Evolutionary conservation across 2,113 vertebrate genomes (phyloP), one percentile per base, ranked within the genome.

Genomic region (Leucosticte australis): DNA sequence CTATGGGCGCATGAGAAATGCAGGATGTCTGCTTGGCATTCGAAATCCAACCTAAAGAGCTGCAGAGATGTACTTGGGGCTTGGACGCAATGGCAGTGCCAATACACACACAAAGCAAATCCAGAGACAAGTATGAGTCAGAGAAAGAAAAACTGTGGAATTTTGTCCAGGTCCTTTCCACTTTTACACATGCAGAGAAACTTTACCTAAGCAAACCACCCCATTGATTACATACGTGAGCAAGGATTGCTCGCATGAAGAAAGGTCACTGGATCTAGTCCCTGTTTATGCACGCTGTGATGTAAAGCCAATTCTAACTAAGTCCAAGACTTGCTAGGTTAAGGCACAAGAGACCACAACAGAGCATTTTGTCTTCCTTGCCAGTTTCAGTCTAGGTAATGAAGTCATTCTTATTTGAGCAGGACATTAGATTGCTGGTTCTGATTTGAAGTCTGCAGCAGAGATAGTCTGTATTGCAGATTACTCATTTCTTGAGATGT

Each of bases 41-140:
- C 62, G 39, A 79, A 94, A 87, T 28, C 30, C 80, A 91, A 64
- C 57, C 60, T 75, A 92, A 90, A 93, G 93, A 92, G 62, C 90
- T 95, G 88, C 90, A 94, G 85, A 94, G 89, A 96, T 13, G 65
- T 87, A 79, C 77, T 93, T 95, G 90, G 83, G 95, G 86, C 86
- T 90, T 39, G 77, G 81, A 96, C 1, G 64, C 64, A 86, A 46
- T 42, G 52, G 55, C 69, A 73, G 83, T 94, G 96, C 93, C 95
- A 96, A 96, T 53, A 95, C 88, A 96, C 33, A 93, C 94, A 97
- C 93, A 93, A 91, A 89, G 91, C 65, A 86, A 90, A 95, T 87
- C 90, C 92, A 96, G 83, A 90, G 93, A 96, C 93, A 76, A 94
- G 80, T 75, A 93, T 92, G 95, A 97, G 94, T 96, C 93, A 96